These are phyloP conservation scores for Thaumetopoea pityocampa DNA, from an alignment of 1,140 invertebrate genomes.

Conservation along the genomic window DNA sequence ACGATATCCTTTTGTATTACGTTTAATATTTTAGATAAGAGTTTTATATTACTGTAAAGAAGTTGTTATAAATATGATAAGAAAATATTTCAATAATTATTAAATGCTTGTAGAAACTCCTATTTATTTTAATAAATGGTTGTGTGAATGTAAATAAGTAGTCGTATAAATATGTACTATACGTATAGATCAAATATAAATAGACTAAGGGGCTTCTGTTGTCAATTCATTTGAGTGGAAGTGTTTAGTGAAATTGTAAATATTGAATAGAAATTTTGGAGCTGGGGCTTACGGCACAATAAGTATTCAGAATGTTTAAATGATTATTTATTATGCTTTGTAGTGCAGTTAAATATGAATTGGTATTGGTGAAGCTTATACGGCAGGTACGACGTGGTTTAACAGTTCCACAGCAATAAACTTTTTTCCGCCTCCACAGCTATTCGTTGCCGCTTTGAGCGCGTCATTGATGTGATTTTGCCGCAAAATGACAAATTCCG, in stretches of 20 bases:
- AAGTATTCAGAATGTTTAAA: too few relatives aligned
- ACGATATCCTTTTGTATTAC: too few relatives aligned
- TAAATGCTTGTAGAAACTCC: slow-evolving; percentile 35
- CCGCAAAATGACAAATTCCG: too few relatives aligned
- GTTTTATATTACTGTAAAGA: too few relatives aligned
- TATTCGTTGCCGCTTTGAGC: too few relatives aligned
- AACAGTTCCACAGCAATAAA: too few relatives aligned
- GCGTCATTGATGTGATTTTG: too few relatives aligned
- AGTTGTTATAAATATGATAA: not conserved
- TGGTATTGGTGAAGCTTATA: too few relatives aligned
- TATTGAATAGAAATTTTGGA: slow-evolving; percentile 28
- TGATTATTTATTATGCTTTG: too few relatives aligned
- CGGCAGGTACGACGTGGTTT: slow-evolving; percentile 3
- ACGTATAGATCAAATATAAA: slow-evolving; percentile 26
- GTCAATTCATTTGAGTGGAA: slow-evolving; percentile 38
- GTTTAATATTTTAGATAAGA: too few relatives aligned
- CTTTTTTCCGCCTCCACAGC: too few relatives aligned
- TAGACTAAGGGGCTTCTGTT: slow-evolving; percentile 43
- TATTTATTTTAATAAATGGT: slow-evolving; percentile 40
- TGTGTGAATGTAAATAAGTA: slow-evolving; percentile 60
- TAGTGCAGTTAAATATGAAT: too few relatives aligned
- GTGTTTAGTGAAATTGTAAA: slow-evolving; percentile 41
- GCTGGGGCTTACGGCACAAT: slow-evolving; percentile 3
- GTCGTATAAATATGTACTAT: slow-evolving; percentile 24
- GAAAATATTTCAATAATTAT: slow-evolving; percentile 1